A percentile compares a stretch with the other conserved stretches of the same genome.
Evolutionary conservation across 2,888 invertebrate genomes (phyloP).

Genomic region (Rhagonycha fulva): DNA sequence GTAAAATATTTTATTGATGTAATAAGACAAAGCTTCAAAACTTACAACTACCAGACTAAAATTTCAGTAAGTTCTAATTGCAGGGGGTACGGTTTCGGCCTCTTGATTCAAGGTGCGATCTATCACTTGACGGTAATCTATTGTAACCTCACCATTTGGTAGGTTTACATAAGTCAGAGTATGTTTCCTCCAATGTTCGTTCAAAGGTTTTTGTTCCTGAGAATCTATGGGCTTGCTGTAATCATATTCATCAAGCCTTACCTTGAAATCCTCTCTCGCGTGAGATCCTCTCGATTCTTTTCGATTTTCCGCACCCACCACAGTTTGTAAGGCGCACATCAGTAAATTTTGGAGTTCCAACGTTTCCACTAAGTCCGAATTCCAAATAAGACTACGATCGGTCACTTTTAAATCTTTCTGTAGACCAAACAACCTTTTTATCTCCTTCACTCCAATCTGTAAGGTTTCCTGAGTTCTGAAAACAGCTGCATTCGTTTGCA

Average conservation of each 20-base stretch:
- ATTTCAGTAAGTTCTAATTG: slow-evolving; percentile 82
- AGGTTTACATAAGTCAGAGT: slow-evolving; percentile 79
- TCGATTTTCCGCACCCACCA: slow-evolving; percentile 87
- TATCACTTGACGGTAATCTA: slow-evolving; percentile 92
- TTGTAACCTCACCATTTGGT: slow-evolving; percentile 76
- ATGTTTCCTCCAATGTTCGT: slow-evolving; percentile 98
- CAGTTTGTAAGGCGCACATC: slow-evolving; percentile 90
- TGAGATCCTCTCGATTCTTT: slow-evolving; percentile 99
- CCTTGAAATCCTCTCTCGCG: slow-evolving; percentile 93
- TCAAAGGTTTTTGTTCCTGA: slow-evolving; percentile 67
- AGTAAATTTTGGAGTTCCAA: slow-evolving; percentile 97
- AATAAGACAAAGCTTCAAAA: too few species aligned
- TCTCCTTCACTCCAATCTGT: slow-evolving; percentile 72
- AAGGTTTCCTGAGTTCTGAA: slow-evolving; percentile 90
- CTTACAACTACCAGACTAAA: not conserved
- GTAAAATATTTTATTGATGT: not conserved
- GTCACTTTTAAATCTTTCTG: slow-evolving; percentile 79
- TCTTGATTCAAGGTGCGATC: slow-evolving; percentile 83
- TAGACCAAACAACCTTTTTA: slow-evolving; percentile 77
- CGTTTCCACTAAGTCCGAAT: slow-evolving; percentile 94
- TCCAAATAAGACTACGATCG: slow-evolving; percentile 85
- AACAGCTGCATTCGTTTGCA: slow-evolving; percentile 98
- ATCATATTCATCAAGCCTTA: slow-evolving; percentile 89
- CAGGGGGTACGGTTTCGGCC: slow-evolving; percentile 76
- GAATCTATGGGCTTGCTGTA: slow-evolving; percentile 89